Percentiles rank a stretch among this genome's conserved stretches.
phyloP scores from a whole-genome alignment of 2,113 vertebrate genomes.

The Microtus pennsylvanicus region DNA sequence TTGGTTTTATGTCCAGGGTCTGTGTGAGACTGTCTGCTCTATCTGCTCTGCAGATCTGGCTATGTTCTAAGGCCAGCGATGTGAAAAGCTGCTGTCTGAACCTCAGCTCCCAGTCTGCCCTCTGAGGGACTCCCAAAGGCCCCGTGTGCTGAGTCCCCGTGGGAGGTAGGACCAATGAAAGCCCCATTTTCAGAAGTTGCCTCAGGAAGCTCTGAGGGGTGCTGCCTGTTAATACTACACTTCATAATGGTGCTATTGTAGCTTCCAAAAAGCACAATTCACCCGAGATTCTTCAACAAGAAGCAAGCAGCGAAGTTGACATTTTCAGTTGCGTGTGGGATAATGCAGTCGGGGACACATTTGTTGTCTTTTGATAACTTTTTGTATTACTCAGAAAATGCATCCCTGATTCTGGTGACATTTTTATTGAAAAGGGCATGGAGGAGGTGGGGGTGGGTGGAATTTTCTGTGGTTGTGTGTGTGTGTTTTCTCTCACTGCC shows the following conservation, averaged over 20 bases:
- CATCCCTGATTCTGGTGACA: conserved; percentile 55
- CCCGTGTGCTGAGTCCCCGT: neutral
- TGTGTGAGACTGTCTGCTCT: neutral
- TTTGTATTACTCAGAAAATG: conserved; percentile 72
- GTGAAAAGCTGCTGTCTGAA: neutral
- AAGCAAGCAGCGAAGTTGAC: conserved; percentile 48
- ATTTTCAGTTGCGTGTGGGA: conserved; percentile 39
- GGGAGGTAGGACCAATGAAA: neutral
- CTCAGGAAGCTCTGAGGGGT: neutral
- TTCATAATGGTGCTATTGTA: neutral
- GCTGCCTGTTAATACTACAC: neutral
- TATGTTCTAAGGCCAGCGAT: neutral
- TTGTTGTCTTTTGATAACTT: conserved; percentile 72
- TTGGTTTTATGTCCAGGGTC: neutral
- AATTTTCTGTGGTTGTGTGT: neutral
- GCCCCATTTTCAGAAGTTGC: neutral
- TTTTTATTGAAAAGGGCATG: conserved; percentile 77
- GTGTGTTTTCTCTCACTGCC: neutral
- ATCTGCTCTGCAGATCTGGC: neutral
- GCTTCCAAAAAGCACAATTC: neutral
- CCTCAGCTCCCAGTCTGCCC: neutral
- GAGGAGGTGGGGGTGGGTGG: conserved; percentile 75
- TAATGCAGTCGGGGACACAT: conserved; percentile 30
- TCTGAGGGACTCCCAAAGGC: neutral
- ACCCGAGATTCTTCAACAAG: conserved; percentile 55